A percentile compares a stretch with the other conserved stretches of the same genome.
These are phyloP conservation scores for Neocloeon triangulifer DNA, from an alignment of 1,140 invertebrate species.

Conservation along the genomic window DNA sequence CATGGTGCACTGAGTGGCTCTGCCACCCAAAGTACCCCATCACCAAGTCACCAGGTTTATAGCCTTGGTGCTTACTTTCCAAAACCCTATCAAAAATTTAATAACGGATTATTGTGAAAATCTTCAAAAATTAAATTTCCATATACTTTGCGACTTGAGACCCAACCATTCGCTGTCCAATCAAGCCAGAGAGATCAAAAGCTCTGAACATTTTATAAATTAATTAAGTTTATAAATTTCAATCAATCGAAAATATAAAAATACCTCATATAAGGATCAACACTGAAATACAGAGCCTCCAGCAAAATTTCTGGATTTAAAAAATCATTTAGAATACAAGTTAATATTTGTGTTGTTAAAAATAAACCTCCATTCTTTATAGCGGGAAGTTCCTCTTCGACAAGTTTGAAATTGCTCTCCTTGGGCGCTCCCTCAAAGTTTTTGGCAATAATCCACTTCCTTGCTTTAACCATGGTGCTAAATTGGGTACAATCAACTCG, in stretches of 20 bases:
- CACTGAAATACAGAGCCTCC: constrained; percentile 39
- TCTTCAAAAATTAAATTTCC: constrained; percentile 6
- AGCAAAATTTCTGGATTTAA: constrained; percentile 31
- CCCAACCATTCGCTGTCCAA: constrained; percentile 33
- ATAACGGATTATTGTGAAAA: constrained; percentile 5
- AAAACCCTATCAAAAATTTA: constrained; percentile 15
- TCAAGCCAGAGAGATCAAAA: constrained; percentile 14
- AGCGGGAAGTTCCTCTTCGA: constrained; percentile 33
- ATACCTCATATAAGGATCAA: constrained; percentile 46
- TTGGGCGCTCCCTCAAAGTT: constrained; percentile 39
- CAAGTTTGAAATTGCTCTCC: constrained; percentile 30
- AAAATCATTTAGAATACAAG: constrained; percentile 1
- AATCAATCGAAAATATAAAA: constrained; percentile 9
- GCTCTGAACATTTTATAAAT: constrained; percentile 5
- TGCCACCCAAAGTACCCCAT: constrained; percentile 35
- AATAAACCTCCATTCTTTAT: constrained; percentile 33
- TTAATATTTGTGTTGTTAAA: background rate
- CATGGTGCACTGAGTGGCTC: constrained; percentile 21
- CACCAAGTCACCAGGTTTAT: constrained; percentile 30
- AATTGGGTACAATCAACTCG: too few relatives aligned
- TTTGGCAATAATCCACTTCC: constrained; percentile 31
- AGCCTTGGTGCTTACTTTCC: constrained; percentile 32
- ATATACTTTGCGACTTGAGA: constrained; percentile 33
- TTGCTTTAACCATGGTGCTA: constrained; percentile 26
- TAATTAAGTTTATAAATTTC: background rate